Base-by-base conservation (phyloP, 2,113 vertebrate species). In the Hystrix cristata region DNA sequence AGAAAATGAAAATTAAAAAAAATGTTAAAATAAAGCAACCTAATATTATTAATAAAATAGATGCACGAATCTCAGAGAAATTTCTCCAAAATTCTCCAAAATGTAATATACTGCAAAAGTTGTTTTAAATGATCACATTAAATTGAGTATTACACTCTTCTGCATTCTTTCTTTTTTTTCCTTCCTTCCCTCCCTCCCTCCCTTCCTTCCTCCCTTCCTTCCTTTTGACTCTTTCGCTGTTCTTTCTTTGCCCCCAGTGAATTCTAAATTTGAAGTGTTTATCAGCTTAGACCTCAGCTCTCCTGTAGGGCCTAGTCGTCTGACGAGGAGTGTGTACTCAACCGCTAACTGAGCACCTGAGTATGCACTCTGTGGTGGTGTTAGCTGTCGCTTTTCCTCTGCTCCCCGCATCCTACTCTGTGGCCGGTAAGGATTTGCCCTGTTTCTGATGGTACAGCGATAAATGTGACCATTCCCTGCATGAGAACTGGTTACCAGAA, bases 311-410 rank as follows among this genome's bases (percentile, higher is more conserved):
- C 29, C 53, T 86, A 31, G 60, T 38, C 89, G 76, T 80, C n/a
- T 60, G 92, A 59, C 38, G 89, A 88, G 51, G 91, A 94, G 60
- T 5, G 43, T 95, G 18, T 95, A 97, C 94, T 94, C 62, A 90
- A 90, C 84, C 85, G 21, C 65, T 96, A 64, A 87, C 43, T 53
- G 25, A 38, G 67, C 69, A 91, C 53, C 76, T 91, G 91, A 38
- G 16, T 87, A 51, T 97, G 57, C 8, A 74, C 57, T 57, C 29
- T 29, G 12, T 76, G 53, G 27, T n/a, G 29, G 27, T 59, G 65
- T 86, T 93, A 69, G 48, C 14, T 84, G 48, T 43, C 92, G 34
- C 84, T 57, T 0, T 23, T 53, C 43, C 18, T 21, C 1, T 0
- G 0, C 25, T 15, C 18, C 7, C 29, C 3, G 0, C 18, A 3